A percentile compares a stretch with the other conserved stretches of the same genome.
These are phyloP conservation scores for Anoura caudifer DNA, from an alignment of 2,113 vertebrate species.

Conservation along the genomic window DNA sequence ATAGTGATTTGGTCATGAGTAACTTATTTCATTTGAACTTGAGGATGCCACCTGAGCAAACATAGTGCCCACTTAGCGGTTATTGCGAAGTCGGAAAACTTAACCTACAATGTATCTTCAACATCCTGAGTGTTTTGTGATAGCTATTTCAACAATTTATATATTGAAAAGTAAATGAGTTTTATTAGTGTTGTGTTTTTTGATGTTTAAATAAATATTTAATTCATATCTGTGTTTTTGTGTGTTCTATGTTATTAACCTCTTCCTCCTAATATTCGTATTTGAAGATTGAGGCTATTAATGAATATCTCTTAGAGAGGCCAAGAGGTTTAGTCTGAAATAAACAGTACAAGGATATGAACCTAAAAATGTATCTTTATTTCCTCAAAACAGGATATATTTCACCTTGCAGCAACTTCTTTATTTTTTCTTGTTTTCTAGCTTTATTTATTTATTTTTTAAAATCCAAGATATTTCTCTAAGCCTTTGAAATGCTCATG, in stretches of 20 bases:
- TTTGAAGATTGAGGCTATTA: slow-evolving; percentile 4
- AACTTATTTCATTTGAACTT: slow-evolving; percentile 15
- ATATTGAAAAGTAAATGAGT: background rate
- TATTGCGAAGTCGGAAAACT: background rate
- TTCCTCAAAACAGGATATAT: background rate
- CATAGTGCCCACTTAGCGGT: background rate
- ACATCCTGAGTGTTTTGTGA: background rate
- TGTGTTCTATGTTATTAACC: background rate
- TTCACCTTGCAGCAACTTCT: background rate
- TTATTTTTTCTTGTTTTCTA: background rate
- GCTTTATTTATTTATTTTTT: background rate
- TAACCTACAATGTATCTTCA: background rate
- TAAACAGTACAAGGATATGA: background rate
- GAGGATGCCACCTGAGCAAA: background rate
- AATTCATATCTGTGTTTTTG: background rate
- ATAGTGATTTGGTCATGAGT: background rate
- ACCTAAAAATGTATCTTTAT: background rate
- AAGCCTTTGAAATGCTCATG: background rate
- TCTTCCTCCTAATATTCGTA: background rate
- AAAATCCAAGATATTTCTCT: background rate
- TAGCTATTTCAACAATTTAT: background rate
- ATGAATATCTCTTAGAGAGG: background rate
- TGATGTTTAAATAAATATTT: background rate
- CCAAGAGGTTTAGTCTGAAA: background rate
- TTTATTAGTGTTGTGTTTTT: background rate